Base-by-base conservation (phyloP, 2,113 vertebrate species). In the Chaetodon auriga region DNA sequence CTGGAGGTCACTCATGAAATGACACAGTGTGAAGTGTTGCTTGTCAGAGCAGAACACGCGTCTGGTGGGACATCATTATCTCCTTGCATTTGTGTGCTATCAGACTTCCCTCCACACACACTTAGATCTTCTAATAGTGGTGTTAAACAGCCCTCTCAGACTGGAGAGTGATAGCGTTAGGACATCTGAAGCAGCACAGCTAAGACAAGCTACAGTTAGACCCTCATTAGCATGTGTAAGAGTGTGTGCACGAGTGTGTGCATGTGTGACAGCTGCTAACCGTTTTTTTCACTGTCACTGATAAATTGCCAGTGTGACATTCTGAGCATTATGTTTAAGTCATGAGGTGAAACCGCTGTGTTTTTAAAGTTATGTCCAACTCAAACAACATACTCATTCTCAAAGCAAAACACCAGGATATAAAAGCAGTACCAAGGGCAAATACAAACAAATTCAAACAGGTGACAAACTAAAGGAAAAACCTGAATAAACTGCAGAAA, bases 31-130 rank as follows among this genome's bases (percentile, higher is more conserved):
- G 61, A 84, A 88, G 68, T 69, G 80, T 49, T 78, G 35, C 30
- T 43, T 45, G 4, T 81, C n/a, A 81, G 60, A 81, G 80, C 55
- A 66, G 25, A 68, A 38, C 12, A 80, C 66, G 25, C 10, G 15
- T 70, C 61, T 80, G 55, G 30, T 57, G 64, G 78, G 77, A 83
- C 69, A 41, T 88, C 87, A 86, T 92, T 78, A 89, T 84, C 72
- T 86, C 64, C 45, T 61, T 65, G 36, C 49, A 36, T 78, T 63
- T 74, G 70, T 68, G 64, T 49, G 54, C 45, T 68, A 14, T 68
- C 80, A 71, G 73, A 78, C 75, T 65, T 74, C 51, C 51, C 53
- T 65, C n/a, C 30, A 9, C 74, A 70, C 62, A 23, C 0, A 2
- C 65, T 82, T 45, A 77, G 62, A 81, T 89, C 71, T 55, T 75